Conservation (phyloP, 2,888 invertebrate species). For the Ormyrus rosae region DNA sequence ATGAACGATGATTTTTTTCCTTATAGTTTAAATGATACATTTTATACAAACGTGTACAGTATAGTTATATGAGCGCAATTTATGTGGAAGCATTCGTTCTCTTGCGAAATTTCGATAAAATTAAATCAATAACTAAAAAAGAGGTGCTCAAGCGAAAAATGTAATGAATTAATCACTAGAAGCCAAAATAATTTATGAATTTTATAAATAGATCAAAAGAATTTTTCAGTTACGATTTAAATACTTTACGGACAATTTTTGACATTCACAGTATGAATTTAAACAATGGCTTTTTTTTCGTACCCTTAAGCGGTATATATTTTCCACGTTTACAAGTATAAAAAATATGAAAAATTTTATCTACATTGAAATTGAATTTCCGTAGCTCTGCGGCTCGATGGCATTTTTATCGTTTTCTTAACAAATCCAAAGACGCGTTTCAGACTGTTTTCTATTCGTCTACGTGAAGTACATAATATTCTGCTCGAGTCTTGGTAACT, state of each 20-base stretch:
- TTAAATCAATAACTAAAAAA: not conserved
- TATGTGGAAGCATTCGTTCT: conserved; percentile 37
- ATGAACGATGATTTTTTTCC: conserved; percentile 36
- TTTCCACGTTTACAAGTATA: conserved; percentile 51
- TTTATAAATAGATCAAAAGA: conserved; percentile 33
- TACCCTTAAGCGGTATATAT: conserved; percentile 41
- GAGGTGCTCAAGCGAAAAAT: not conserved
- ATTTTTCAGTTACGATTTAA: conserved; percentile 38
- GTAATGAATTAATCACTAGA: conserved; percentile 25
- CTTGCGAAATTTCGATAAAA: conserved; percentile 20
- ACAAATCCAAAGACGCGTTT: conserved; percentile 49
- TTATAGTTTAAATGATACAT: conserved; percentile 42
- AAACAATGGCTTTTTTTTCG: conserved; percentile 21
- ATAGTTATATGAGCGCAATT: not conserved
- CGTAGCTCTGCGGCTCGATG: conserved; percentile 48
- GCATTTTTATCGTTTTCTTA: conserved; percentile 41
- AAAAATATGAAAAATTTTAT: conserved; percentile 55
- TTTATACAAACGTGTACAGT: conserved; percentile 42
- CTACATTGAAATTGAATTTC: conserved; percentile 49
- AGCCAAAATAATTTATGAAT: conserved; percentile 44
- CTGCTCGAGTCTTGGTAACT: conserved; percentile 57
- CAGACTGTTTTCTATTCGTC: conserved; percentile 46
- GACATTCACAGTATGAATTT: conserved; percentile 16
- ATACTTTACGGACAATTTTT: conserved; percentile 33
- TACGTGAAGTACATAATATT: conserved; percentile 52